phyloP scores from a whole-genome alignment of 2,797 vertebrate species.

The Tapera naevia region DNA sequence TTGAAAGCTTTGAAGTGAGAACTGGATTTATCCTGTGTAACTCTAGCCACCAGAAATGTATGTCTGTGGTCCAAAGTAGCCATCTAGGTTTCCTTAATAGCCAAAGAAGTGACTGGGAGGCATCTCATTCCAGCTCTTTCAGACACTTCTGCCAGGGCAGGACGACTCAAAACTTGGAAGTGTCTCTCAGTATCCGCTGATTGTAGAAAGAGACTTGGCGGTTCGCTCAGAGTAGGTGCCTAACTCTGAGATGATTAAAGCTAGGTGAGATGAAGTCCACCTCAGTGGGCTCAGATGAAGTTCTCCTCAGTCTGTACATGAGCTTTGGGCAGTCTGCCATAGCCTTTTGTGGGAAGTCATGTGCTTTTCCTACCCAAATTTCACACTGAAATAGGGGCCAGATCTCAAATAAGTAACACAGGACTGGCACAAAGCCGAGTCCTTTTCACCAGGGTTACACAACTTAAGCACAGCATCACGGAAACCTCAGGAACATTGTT shows the following conservation, averaged over 20 bases:
- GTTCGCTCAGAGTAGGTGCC: neutral
- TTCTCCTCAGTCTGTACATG: neutral
- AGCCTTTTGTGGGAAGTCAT: neutral
- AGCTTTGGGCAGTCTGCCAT: neutral
- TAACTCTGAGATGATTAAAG: neutral
- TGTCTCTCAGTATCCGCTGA: neutral
- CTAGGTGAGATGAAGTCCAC: neutral
- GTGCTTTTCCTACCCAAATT: neutral
- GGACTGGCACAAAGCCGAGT: neutral
- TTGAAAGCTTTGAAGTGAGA: constrained; percentile 6
- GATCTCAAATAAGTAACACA: neutral
- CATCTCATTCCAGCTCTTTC: neutral
- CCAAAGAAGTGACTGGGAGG: neutral
- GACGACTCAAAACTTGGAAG: constrained; percentile 10
- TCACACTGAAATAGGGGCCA: neutral
- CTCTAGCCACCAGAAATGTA: neutral
- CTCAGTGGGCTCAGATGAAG: too few relatives aligned
- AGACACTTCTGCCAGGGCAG: neutral
- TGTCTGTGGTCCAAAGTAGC: neutral
- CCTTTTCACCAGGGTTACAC: neutral
- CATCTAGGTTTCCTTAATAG: neutral
- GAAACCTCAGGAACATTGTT: neutral
- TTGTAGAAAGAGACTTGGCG: neutral
- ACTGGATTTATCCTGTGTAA: neutral
- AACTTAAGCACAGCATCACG: neutral